A percentile compares a stretch with the other conserved stretches of the same genome.
Evolutionary conservation across 2,113 vertebrate species (phyloP).

Genomic region (Struthidea cinerea): DNA sequence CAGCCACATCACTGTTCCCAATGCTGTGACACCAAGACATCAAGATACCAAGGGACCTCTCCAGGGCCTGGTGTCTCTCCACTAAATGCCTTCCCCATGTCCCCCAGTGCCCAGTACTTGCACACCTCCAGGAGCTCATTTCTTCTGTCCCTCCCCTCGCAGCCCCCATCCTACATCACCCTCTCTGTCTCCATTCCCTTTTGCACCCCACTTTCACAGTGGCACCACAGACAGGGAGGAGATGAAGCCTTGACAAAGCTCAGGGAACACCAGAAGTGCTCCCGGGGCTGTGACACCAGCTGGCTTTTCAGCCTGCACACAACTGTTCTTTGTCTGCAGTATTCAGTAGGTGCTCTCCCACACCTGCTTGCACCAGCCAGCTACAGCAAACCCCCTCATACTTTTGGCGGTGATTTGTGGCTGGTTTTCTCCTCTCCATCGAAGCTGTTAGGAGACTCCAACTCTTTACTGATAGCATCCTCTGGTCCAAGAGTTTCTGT

Average conservation of each 20-base stretch:
- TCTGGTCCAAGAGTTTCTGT: neutral
- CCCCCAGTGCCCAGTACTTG: neutral
- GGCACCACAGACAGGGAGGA: neutral
- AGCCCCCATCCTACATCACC: neutral
- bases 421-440: neutral
- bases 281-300: neutral
- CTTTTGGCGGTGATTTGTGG: neutral
- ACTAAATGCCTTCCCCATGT: neutral
- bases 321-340: rapidly evolving
- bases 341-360: neutral
- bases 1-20: neutral
- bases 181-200: neutral
- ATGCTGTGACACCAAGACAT: neutral
- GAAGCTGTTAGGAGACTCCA: neutral
- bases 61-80: neutral
- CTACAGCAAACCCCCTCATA: neutral
- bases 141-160: neutral
- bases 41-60: neutral
- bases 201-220: neutral
- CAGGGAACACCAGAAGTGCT: neutral
- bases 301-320: neutral
- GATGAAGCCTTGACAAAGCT: neutral
- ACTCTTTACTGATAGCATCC: neutral
- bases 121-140: neutral
- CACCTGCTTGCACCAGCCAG: neutral